phyloP scores from a whole-genome alignment of 2,888 invertebrate genomes.

The Nipponacmea schrenckii region DNA sequence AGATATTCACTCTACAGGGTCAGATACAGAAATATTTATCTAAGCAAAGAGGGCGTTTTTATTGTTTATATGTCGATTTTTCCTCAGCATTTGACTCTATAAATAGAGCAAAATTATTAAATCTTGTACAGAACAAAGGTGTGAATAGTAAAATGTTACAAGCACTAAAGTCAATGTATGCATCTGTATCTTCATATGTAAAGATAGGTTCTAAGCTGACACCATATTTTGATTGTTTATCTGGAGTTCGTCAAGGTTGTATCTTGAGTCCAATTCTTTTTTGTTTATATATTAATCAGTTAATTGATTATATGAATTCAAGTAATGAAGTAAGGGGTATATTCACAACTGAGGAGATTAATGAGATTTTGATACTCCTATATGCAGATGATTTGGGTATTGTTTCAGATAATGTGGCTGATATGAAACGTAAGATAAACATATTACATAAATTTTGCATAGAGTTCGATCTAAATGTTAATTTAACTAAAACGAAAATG shows the following conservation, averaged over 20 bases:
- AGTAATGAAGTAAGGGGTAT: not conserved
- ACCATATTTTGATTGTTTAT: not conserved
- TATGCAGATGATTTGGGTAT: not conserved
- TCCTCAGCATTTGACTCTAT: not conserved
- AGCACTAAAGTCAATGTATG: not conserved
- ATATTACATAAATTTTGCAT: too few species aligned
- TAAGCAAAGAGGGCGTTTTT: not conserved
- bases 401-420: not conserved
- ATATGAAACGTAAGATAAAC: not conserved
- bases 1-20: not conserved
- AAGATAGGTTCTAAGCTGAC: not conserved
- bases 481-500: too few species aligned
- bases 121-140: not conserved
- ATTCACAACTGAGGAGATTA: not conserved
- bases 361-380: not conserved
- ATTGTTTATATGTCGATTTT: not conserved
- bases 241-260: not conserved
- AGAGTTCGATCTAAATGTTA: too few species aligned
- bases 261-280: not conserved
- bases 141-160: not conserved
- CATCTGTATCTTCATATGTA: not conserved
- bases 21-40: not conserved
- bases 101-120: not conserved
- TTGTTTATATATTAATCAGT: too few species aligned
- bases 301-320: not conserved